Evolutionary conservation across 2,888 invertebrate species (phyloP), one percentile per base, ranked within the genome.

Genomic region (Theodoxus fluviatilis): DNA sequence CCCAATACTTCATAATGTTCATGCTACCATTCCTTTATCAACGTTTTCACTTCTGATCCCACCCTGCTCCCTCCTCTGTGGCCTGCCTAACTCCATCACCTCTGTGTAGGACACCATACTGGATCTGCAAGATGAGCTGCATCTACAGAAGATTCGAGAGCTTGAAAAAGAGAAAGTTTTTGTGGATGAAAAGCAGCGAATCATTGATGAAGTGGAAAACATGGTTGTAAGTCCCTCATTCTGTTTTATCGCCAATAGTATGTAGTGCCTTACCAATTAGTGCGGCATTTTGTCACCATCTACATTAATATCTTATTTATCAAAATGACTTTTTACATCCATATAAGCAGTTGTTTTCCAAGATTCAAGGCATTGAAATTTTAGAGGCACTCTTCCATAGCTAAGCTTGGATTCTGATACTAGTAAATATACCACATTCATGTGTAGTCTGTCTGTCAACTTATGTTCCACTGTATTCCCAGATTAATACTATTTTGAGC

Each of bases 81-180:
- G 0, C 49, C 18, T 55, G n/a, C 15, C 31, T 37, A 55, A n/a
- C 59, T 18, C 28, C 4, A 55, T 55, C 55, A 7, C 72, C 74
- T n/a, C 75, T n/a, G n/a, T n/a, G n/a, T n/a, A 82, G 81, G 81
- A 81, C 33, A 80, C 81, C 37, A 80, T 82, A n/a, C 71, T 81
- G 67, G 80, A 81, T 69, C 71, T 83, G 63, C 79, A 81, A 47
- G 81, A 81, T 74, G 80, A 81, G 70, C 74, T 83, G 38, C 81
- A 81, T 65, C 61, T 79, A 35, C 75, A 81, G 63, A 81, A 78
- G 71, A 68, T 81, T 6, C 68, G 77, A 55, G 80, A 82, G 65
- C 71, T 74, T 18, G 80, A 80, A 69, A 76, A 81, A 59, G 68
- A 75, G 12, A 74, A 75, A 49, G 71, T 72, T 15, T 80, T 81